Evolutionary conservation across 2,113 vertebrate species (phyloP).

Genomic region (Sylvia atricapilla): DNA sequence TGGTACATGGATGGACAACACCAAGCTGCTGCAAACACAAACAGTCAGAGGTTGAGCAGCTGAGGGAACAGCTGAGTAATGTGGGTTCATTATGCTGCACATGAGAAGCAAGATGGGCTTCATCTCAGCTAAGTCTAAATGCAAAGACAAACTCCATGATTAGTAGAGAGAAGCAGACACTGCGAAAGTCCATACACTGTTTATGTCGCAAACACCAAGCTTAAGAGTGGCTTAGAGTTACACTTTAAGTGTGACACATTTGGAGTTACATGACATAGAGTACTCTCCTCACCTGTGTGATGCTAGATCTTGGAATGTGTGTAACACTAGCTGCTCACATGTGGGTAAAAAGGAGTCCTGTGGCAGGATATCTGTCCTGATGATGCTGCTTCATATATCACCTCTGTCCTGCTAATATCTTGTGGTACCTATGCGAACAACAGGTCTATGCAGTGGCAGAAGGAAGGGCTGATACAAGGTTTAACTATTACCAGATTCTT

Average conservation of each 20-base stretch:
- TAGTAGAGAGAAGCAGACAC: background rate
- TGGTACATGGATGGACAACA: background rate
- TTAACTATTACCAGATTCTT: background rate
- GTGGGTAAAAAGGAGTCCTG: background rate
- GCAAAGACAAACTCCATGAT: too few species aligned
- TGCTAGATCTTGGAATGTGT: background rate
- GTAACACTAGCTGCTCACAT: background rate
- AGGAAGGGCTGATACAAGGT: background rate
- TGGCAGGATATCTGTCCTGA: background rate
- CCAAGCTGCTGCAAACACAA: background rate
- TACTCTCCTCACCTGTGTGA: background rate
- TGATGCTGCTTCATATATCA: background rate
- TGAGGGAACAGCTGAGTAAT: background rate
- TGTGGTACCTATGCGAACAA: fast-evolving
- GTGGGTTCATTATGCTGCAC: background rate
- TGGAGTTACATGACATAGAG: background rate
- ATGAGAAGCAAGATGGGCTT: background rate
- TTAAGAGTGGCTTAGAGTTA: background rate
- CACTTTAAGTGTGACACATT: background rate
- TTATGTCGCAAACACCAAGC: background rate
- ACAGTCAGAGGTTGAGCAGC: fast-evolving
- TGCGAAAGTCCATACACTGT: background rate
- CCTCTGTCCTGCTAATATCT: background rate
- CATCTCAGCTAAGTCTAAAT: background rate
- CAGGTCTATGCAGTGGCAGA: background rate